Base-by-base conservation (phyloP, 2,888 invertebrate genomes). In the Drosophila quinaria region DNA sequence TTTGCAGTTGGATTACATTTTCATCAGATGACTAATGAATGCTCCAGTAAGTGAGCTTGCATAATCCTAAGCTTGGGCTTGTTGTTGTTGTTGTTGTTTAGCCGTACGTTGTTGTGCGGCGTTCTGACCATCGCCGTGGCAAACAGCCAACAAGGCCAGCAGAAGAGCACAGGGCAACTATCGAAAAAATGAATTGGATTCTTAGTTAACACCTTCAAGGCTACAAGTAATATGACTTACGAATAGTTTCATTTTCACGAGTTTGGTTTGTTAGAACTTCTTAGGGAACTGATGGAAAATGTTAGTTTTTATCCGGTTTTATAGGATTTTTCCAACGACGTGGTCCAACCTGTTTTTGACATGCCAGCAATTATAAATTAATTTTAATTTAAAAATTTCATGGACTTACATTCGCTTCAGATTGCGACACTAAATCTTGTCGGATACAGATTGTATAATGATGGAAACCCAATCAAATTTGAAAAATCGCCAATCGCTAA, bases 141-240 rank as follows among this genome's bases (percentile, higher is more conserved):
- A 9, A 25, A 46, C 15, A 17, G 49, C 49, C 3, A 31, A 6
- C 49, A 49, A 6, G 13, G 49, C 49, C 33, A 50, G 5, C 8
- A 50, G 13, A n/a, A 50, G 3, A 19, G 17, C 33, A 33, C 49
- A 50, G 33, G 49, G 33, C 19, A 50, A 19, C 49, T 50, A 17
- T 3, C 6, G 11, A 31, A 13, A 8, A 9, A 0, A 33, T 3
- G 33, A 13, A n/a, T 33, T 1, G 8, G 6, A 44, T 44, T 11
- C 19, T 22, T 6, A 22, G 19, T 44, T 13, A 22, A 19, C 11
- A 5, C 3, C 5, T 19, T 1, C 10, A 19, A 10, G 1, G 4
- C 4, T 11, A 10, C 10, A 0, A 41, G 11, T 6, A 4, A 1
- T 4, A 15, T 42, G 11, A 31, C 49, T 49, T 49, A 49, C 49